Evolutionary conservation across 2,113 vertebrate genomes (phyloP).

Genomic region (Eulemur macaco): DNA sequence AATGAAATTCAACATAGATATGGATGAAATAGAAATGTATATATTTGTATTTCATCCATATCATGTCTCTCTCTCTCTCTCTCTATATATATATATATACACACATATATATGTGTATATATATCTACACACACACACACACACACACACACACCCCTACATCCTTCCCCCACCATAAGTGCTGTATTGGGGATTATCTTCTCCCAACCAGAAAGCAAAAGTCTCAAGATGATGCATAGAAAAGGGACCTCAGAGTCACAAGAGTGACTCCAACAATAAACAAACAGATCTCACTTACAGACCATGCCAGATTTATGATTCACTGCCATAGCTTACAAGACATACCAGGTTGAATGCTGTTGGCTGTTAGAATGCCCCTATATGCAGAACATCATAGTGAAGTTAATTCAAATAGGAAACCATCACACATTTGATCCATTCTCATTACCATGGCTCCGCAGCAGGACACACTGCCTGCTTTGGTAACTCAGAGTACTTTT

Average conservation of each 20-base stretch:
- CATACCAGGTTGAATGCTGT: neutral
- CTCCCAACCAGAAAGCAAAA: neutral
- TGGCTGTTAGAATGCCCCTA: neutral
- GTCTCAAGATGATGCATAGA: neutral
- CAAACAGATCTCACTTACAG: neutral
- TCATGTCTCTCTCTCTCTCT: too few relatives aligned
- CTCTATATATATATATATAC: too few relatives aligned
- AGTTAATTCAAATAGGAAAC: conserved; percentile 11
- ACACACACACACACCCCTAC: neutral
- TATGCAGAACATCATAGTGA: neutral
- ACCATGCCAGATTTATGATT: neutral
- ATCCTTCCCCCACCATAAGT: neutral
- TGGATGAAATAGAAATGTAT: neutral
- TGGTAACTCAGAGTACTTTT: conserved; percentile 72
- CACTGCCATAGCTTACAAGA: neutral
- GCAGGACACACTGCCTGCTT: conserved; percentile 46
- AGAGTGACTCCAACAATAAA: neutral
- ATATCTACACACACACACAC: neutral
- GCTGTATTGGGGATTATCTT: neutral
- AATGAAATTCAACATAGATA: neutral
- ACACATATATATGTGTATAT: neutral
- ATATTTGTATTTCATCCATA: too few relatives aligned
- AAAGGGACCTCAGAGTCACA: neutral
- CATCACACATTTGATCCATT: conserved; percentile 2
- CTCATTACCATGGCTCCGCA: conserved; percentile 39